phyloP scores from a whole-genome alignment of 2,113 vertebrate genomes.

The Phocoena phocoena region DNA sequence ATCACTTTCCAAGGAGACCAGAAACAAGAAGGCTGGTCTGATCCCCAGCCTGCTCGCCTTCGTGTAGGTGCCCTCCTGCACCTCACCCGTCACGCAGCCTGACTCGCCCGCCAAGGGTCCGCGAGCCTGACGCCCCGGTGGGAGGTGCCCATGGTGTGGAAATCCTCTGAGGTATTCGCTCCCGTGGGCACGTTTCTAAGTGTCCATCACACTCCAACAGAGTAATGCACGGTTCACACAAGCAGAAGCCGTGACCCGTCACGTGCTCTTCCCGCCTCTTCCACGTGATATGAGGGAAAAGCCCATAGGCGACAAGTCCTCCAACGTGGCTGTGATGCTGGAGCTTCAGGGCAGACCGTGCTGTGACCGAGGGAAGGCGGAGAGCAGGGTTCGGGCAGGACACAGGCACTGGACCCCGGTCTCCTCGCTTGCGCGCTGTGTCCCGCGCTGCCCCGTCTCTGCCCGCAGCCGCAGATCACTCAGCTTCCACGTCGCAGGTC shows the following conservation, averaged over 20 bases:
- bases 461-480: too few species aligned
- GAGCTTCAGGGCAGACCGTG: too few species aligned
- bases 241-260: background rate
- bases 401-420: too few species aligned
- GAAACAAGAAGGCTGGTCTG: background rate
- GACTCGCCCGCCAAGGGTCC: background rate
- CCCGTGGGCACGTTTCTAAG: background rate
- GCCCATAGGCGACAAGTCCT: background rate
- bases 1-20: background rate
- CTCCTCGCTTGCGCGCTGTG: too few species aligned
- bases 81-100: background rate
- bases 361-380: background rate
- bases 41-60: background rate
- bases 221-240: background rate
- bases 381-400: too few species aligned
- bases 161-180: background rate
- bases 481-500: background rate
- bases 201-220: background rate
- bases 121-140: background rate
- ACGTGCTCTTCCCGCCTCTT: background rate
- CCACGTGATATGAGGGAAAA: background rate
- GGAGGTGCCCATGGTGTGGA: background rate
- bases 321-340: too few species aligned
- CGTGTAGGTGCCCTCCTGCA: background rate
- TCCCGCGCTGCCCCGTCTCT: too few species aligned